Base-by-base conservation (phyloP, 2,797 vertebrate species). In the Fringilla coelebs region DNA sequence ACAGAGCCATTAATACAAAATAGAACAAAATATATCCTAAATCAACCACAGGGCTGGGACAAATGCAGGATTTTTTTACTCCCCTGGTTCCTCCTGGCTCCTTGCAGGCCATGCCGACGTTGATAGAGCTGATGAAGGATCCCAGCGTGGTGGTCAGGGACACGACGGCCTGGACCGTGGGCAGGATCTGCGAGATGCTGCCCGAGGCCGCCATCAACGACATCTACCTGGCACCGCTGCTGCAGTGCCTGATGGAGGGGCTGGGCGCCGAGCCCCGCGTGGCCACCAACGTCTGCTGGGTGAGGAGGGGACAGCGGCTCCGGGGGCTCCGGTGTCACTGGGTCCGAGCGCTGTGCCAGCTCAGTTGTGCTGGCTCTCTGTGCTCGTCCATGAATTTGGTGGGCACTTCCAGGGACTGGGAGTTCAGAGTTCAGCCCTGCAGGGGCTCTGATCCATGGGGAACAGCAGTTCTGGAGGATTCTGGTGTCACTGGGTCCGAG, bases 101-200 rank as follows among this genome's bases (percentile, higher is more conserved):
- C 7, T 48, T 16, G 4, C 75, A 99, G 99, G 99, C 99, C 6
- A 99, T 99, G 99, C 99, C 99, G 4, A 99, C 99, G 2, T 94
- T 99, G 80, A 99, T 99, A 49, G 99, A 99, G 97, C 98, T 99
- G 95, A 99, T 99, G 99, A 99, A 99, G 97, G 99, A 99, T 93
- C 99, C 99, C 93, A 99, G 99, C 2, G 99, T 99, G 70, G 99
- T 99, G 95, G 99, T 99, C 63, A 98, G 99, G 95, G 99, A 99
- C 97, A 99, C 99, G 11, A 99, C 99, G 0, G 99, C 99, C 0
- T 99, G 99, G 99, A 99, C 99, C 0, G 99, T 99, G 97, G 99
- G 99, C 20, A 95, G 99, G 84, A 99, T 99, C 97, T 99, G 99
- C 3, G 99, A 99, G 97, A 98, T 99, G 96, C 98, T 99, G 10